Percentiles rank a stretch among this genome's conserved stretches.
These are phyloP conservation scores for Muscidifurax raptorellus DNA, from an alignment of 1,140 invertebrate genomes.

Conservation along the genomic window DNA sequence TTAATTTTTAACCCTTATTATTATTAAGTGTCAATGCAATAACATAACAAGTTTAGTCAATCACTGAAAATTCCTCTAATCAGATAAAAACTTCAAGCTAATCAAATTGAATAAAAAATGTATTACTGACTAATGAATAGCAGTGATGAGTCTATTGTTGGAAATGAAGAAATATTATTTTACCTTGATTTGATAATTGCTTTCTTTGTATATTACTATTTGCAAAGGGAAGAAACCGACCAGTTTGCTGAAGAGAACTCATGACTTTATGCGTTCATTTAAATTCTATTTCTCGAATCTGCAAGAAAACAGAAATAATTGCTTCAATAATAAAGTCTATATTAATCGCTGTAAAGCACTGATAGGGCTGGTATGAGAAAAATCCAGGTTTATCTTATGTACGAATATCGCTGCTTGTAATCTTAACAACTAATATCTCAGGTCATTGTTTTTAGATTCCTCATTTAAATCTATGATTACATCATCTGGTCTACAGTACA, in stretches of 20 bases:
- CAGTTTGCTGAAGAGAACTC: conserved; percentile 75
- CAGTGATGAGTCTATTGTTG: no score
- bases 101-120: background rate
- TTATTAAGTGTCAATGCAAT: background rate
- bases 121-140: background rate
- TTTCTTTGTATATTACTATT: conserved; percentile 75
- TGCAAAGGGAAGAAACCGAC: conserved; percentile 73
- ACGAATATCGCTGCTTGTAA: background rate
- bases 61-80: no score
- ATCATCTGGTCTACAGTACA: conserved; percentile 6
- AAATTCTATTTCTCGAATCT: conserved; percentile 67
- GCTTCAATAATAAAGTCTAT: conserved; percentile 7
- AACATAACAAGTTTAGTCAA: background rate
- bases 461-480: conserved; percentile 19
- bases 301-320: conserved; percentile 58
- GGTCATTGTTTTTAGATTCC: background rate
- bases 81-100: no score
- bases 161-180: no score
- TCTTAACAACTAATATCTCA: background rate
- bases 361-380: background rate
- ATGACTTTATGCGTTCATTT: conserved; percentile 72
- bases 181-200: conserved; percentile 73
- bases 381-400: background rate
- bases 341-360: background rate
- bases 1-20: conserved; percentile 10